Base-by-base conservation (phyloP, 2,888 invertebrate species). In the Palloptera scutellata region DNA sequence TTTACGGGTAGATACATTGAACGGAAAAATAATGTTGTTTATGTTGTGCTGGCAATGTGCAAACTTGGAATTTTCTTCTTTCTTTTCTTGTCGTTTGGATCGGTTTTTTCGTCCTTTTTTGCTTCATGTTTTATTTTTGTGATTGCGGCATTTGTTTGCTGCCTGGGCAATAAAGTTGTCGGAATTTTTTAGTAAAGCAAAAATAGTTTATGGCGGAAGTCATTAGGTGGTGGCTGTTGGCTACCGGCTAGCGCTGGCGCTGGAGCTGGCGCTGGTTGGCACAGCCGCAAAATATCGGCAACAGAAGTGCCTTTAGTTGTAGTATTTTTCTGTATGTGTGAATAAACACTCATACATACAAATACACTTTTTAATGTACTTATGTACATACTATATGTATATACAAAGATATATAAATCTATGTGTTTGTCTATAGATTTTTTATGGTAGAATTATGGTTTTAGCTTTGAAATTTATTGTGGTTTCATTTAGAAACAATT, bases 201-300 rank as follows among this genome's bases (percentile, higher is more conserved):
- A 66, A 69, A 66, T 66, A 69, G 66, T 69, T 66, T 66, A 69
- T 63, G 66, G 53, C 66, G 69, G 69, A 66, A 69, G 62, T 66
- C 69, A 69, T 69, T 69, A 69, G 62, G 60, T 66, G 69, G 59
- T 62, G 63, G 68, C 60, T 62, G 64, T 53, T 65, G 60, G 64
- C 58, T 41, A 64, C 64, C n/a, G n/a, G 30, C 30, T 30, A 6
- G 30, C 2, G 30, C 30, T 30, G 30, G 30, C 6, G 2, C 30
- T 30, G 30, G 30, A 30, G 30, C 30, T 30, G 30, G 30, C 6
- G 2, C 30, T 30, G 30, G 30, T 6, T 30, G 30, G 3, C 30
- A 30, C 30, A 30, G 30, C 30, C 30, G 30, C 30, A 30, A 30
- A 30, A 30, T 30, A 30, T 30, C 30, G 30, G 30, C 30, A 30